Evolutionary conservation across 2,113 vertebrate species (phyloP).

Genomic region (Tonatia bakeri): DNA sequence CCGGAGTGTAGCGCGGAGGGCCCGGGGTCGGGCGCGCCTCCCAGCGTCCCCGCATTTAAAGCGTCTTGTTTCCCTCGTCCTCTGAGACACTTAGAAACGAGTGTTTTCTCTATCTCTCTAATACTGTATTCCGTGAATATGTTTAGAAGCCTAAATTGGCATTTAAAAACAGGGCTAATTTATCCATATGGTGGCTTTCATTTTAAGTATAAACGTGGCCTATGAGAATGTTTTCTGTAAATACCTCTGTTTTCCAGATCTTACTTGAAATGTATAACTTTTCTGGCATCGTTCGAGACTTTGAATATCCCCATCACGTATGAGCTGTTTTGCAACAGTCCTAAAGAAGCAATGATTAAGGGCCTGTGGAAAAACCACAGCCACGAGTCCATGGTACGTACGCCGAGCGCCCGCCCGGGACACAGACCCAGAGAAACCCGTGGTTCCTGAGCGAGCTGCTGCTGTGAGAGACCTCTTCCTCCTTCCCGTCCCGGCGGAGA

Average conservation of each 20-base stretch:
- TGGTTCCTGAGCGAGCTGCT: too few species aligned
- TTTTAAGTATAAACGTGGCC: background rate
- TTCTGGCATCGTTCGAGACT: constrained; percentile 91
- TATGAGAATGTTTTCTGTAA: background rate
- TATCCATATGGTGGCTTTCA: background rate
- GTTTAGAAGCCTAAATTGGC: background rate
- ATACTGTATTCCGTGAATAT: background rate
- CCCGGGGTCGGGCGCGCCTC: background rate
- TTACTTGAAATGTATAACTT: constrained; percentile 91
- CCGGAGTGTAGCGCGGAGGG: background rate
- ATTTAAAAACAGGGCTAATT: background rate
- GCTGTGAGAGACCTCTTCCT: background rate
- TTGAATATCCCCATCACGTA: constrained; percentile 94
- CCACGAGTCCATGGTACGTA: constrained; percentile 90
- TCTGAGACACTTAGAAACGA: background rate
- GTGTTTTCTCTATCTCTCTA: background rate
- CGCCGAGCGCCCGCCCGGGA: background rate
- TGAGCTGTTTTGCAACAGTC: constrained; percentile 90
- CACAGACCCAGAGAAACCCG: background rate
- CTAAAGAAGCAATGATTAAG: constrained; percentile 97
- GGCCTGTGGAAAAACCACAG: constrained; percentile 98
- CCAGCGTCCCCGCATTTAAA: background rate
- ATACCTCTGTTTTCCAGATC: constrained; percentile 80
- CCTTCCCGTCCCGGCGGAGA: rapidly evolving
- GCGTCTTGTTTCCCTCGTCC: background rate